A percentile compares a stretch with the other conserved stretches of the same genome.
Conservation (phyloP, 2,113 vertebrate genomes). For the Myiozetetes cayanensis region DNA sequence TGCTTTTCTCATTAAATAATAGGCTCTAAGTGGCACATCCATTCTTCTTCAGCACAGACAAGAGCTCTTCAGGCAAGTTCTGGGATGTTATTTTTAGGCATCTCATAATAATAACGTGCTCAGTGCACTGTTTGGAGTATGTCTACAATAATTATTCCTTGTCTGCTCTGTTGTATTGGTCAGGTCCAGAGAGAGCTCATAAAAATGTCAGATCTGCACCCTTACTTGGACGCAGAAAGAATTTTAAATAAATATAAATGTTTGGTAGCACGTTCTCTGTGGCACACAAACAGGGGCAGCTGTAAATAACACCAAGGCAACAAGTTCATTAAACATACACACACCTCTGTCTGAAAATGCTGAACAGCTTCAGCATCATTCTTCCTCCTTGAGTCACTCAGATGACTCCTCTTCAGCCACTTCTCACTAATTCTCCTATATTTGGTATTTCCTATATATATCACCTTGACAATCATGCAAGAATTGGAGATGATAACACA, state of each 20-base stretch:
- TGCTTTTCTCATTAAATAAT: constrained; percentile 54
- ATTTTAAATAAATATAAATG: not conserved
- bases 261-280: not conserved
- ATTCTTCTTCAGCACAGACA: constrained; percentile 36
- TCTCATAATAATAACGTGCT: not conserved
- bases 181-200: constrained; percentile 6
- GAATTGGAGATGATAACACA: not conserved
- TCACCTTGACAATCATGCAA: not conserved
- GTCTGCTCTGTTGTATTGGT: constrained; percentile 1
- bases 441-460: not conserved
- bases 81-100: constrained; percentile 41
- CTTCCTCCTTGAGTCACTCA: not conserved
- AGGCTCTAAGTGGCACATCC: constrained; percentile 40
- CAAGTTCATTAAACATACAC: not conserved
- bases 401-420: not conserved
- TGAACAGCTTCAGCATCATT: not conserved
- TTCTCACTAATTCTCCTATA: not conserved
- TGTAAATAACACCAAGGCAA: not conserved
- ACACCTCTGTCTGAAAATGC: not conserved
- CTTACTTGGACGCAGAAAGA: not conserved
- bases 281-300: not conserved
- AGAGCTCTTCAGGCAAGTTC: constrained; percentile 32
- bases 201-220: not conserved
- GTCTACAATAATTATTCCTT: constrained; percentile 32
- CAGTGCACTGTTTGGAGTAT: not conserved